Evolutionary conservation across 2,113 vertebrate genomes (phyloP), one percentile per base, ranked within the genome.

Genomic region (Prinia subflava): DNA sequence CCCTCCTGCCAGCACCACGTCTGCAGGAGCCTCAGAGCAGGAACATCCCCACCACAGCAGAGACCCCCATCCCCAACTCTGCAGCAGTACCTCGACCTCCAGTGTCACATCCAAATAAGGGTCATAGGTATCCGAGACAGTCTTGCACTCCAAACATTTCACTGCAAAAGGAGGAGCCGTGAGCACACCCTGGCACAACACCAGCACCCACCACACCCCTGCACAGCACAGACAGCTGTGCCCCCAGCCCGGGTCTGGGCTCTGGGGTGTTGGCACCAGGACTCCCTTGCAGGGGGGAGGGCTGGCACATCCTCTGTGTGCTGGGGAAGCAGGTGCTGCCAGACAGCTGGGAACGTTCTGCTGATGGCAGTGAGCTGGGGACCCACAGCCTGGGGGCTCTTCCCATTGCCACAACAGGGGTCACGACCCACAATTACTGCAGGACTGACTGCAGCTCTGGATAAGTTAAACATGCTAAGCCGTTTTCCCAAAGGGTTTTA

Each of bases 81-180:
- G 22, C 41, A 5, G 3, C 44, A 7, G 7, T 98, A 99, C 99
- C 98, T 98, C 97, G 33, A 99, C 99, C 97, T 99, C 99, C 95
- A 99, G 97, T 0, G 99, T 98, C 20, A 99, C 97, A 67, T 99
- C 99, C 98, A 99, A 94, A 93, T 98, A 99, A 30, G 99, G 99
- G 82, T 99, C 99, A 0, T 99, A 99, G 2, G 99, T 99, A 94
- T 99, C 99, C 0, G 99, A 99, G 83, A 99, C 99, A 44, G 98
- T 99, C 98, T 98, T 99, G 97, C 99, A 99, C 95, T 98, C 94
- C 1, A 98, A 98, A 92, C 99, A 99, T 94, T 98, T 99, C 92
- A 99, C 99, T 99, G 98, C 64, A 59, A 93, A 93, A 95, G 68
- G 90, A 83, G 60, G 28, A 85, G 79, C 27, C 28, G 7, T 91